These are phyloP conservation scores for Drosophila buzzatii DNA, from an alignment of 2,888 invertebrate genomes.

Conservation along the genomic window DNA sequence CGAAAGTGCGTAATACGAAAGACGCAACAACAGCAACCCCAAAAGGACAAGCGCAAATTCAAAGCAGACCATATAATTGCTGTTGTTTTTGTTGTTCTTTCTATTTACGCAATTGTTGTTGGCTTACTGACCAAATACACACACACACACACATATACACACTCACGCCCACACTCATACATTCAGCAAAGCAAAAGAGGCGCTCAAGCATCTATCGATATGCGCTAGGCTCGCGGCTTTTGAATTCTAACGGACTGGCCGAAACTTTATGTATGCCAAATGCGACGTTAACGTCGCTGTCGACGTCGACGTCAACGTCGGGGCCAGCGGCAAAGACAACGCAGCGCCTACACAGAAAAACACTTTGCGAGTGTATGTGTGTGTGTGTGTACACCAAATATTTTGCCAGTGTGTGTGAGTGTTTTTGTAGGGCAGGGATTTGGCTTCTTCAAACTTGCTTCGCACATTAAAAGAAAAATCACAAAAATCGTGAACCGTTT, in stretches of 20 bases:
- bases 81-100: conserved; percentile 29
- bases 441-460: conserved; percentile 13
- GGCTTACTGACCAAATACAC: conserved; percentile 66
- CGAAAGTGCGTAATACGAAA: conserved; percentile 65
- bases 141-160: conserved; percentile 15
- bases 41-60: conserved; percentile 22
- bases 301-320: conserved; percentile 6
- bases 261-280: conserved; percentile 57
- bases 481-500: not conserved
- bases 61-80: conserved; percentile 26
- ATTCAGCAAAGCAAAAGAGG: not conserved
- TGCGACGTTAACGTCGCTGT: conserved; percentile 32
- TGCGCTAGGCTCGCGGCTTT: conserved; percentile 20
- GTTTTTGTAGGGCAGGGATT: conserved; percentile 53
- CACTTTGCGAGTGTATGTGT: conserved; percentile 13
- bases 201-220: conserved; percentile 27
- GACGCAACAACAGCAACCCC: conserved; percentile 48
- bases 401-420: conserved; percentile 11
- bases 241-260: conserved; percentile 33
- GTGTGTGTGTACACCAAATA: conserved; percentile 44
- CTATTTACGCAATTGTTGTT: conserved; percentile 55
- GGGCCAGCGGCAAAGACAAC: conserved; percentile 13
- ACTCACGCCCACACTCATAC: not conserved
- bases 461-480: conserved; percentile 21
- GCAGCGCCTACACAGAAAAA: conserved; percentile 25